phyloP scores from a whole-genome alignment of 2,113 vertebrate species.

The Proteles cristata region DNA sequence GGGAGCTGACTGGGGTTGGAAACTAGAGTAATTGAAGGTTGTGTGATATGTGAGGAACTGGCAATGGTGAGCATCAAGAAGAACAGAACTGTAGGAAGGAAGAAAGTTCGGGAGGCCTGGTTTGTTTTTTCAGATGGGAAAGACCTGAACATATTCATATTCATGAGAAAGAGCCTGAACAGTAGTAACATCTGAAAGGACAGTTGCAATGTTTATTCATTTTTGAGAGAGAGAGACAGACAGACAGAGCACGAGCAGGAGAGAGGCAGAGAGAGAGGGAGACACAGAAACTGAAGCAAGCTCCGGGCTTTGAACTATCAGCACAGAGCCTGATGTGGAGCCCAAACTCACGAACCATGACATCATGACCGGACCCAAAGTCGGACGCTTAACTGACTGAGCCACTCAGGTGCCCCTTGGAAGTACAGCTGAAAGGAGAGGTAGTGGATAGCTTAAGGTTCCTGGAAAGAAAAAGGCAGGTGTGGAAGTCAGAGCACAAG shows the following conservation, averaged over 20 bases:
- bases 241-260: no score
- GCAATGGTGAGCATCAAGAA: background rate
- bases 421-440: background rate
- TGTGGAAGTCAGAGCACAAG: background rate
- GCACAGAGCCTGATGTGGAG: no score
- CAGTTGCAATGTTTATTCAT: background rate
- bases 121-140: background rate
- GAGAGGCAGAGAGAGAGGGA: no score
- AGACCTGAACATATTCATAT: background rate
- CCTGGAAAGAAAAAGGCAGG: background rate
- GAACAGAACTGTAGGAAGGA: background rate
- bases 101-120: background rate
- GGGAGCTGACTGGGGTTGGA: background rate
- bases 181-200: background rate
- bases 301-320: no score
- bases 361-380: no score
- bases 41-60: background rate
- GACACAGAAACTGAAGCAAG: no score
- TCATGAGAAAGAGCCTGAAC: background rate
- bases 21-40: background rate
- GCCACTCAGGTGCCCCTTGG: background rate
- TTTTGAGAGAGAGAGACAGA: no score
- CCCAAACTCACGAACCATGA: no score
- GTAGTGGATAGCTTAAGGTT: background rate
- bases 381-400: no score